Conservation (phyloP, 2,113 vertebrate genomes). For the Pardalotus punctatus region DNA sequence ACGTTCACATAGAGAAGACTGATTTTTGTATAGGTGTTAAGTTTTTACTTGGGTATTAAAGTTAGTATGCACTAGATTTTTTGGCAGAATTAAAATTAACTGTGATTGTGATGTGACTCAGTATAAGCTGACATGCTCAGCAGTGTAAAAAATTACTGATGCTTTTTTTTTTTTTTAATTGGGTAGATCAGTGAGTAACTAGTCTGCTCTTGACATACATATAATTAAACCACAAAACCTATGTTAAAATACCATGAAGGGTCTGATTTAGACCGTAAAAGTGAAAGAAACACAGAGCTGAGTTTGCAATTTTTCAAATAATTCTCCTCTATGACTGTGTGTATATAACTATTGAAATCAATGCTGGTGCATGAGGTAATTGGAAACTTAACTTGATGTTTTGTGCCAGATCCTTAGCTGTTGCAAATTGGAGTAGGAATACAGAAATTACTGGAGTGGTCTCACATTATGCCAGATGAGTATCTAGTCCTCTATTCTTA, state of each 20-base stretch:
- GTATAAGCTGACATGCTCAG: background rate
- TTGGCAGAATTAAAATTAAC: background rate
- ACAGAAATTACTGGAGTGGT: slow-evolving; percentile 42
- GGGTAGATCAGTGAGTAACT: background rate
- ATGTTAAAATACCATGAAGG: slow-evolving; percentile 22
- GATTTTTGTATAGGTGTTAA: background rate
- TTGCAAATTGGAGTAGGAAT: slow-evolving; percentile 54
- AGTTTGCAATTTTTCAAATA: slow-evolving; percentile 55
- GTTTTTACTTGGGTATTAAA: background rate
- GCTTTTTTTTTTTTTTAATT: background rate
- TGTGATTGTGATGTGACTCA: background rate
- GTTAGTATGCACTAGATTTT: background rate
- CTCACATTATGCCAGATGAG: slow-evolving; percentile 28
- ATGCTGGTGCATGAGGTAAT: slow-evolving; percentile 49
- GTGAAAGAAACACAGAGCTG: slow-evolving; percentile 29
- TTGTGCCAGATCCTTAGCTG: slow-evolving; percentile 53
- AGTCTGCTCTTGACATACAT: slow-evolving; percentile 2
- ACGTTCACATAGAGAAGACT: background rate
- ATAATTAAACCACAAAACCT: slow-evolving; percentile 60
- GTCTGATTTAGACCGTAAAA: slow-evolving; percentile 43
- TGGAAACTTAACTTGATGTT: slow-evolving; percentile 46
- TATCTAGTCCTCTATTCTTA: slow-evolving; percentile 54
- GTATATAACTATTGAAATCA: slow-evolving; percentile 48
- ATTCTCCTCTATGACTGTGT: slow-evolving; percentile 19
- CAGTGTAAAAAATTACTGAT: background rate